Conservation (phyloP, 1,140 invertebrate genomes). For the Drosophila tristis region DNA sequence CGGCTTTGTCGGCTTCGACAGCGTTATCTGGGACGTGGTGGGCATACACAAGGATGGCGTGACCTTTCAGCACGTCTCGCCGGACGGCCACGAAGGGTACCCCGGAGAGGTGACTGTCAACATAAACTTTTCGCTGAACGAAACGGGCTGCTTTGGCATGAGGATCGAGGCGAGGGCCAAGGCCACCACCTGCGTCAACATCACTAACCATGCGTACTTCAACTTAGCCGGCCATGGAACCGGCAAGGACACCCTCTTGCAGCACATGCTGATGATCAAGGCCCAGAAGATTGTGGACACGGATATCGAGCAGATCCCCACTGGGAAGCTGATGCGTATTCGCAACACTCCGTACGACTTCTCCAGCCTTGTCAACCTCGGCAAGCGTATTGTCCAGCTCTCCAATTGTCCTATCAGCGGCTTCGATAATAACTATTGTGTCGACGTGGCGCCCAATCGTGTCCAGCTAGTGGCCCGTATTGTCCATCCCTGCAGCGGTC, state of each 20-base stretch:
- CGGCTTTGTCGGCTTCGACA: constrained; percentile 93
- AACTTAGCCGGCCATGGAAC: constrained; percentile 92
- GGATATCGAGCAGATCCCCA: constrained; percentile 90
- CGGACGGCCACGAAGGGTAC: constrained; percentile 94
- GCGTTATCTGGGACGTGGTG: constrained; percentile 88
- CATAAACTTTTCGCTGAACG: constrained; percentile 89
- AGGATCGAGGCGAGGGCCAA: constrained; percentile 90
- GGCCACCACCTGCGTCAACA: constrained; percentile 92
- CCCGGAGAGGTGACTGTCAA: constrained; percentile 90
- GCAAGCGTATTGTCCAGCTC: constrained; percentile 80
- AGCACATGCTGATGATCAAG: constrained; percentile 90
- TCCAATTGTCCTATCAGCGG: constrained; percentile 84
- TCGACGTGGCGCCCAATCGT: constrained; percentile 82
- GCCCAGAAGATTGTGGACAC: constrained; percentile 91
- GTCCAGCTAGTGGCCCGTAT: constrained; percentile 85
- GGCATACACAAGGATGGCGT: constrained; percentile 81
- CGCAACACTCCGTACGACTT: constrained; percentile 90
- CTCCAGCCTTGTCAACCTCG: constrained; percentile 86
- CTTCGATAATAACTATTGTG: constrained; percentile 91
- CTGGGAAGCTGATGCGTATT: constrained; percentile 89
- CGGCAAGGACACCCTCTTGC: constrained; percentile 86
- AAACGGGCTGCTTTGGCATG: constrained; percentile 89
- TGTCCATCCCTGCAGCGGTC: constrained; percentile 88
- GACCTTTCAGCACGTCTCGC: constrained; percentile 88
- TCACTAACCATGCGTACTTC: constrained; percentile 97